Percentiles rank a stretch among this genome's conserved stretches.
These are phyloP conservation scores for Lucifuga dentata DNA, from an alignment of 2,113 vertebrate genomes.

Conservation along the genomic window DNA sequence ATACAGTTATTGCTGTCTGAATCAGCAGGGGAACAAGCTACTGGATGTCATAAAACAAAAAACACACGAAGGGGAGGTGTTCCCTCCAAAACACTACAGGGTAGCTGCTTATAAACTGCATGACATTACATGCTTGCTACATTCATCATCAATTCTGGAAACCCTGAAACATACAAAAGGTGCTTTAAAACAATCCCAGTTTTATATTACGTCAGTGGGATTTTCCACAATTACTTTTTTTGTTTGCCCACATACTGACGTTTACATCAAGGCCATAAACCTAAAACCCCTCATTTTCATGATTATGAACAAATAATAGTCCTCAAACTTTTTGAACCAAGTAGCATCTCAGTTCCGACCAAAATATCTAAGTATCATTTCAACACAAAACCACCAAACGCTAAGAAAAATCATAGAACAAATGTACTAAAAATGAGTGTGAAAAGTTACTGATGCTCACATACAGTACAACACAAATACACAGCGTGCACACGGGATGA, in stretches of 20 bases:
- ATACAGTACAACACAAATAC: no score
- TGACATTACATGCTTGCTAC: slow-evolving; percentile 67
- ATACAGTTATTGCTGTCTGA: slow-evolving; percentile 59
- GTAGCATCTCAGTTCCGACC: no score
- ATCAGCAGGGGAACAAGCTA: slow-evolving; percentile 75
- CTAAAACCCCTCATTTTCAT: not conserved
- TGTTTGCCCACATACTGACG: not conserved
- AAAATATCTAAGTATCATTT: no score
- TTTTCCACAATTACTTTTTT: slow-evolving; percentile 37
- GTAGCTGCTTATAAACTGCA: slow-evolving; percentile 69
- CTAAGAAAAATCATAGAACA: no score
- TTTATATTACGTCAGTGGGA: not conserved
- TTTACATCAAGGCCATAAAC: slow-evolving; percentile 1
- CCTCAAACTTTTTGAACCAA: no score
- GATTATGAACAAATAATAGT: not conserved
- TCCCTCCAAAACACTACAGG: slow-evolving; percentile 60
- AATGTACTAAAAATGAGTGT: no score
- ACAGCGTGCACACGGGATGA: no score
- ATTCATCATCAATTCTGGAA: slow-evolving; percentile 55
- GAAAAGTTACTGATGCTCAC: no score
- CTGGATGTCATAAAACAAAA: slow-evolving; percentile 76
- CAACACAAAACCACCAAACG: no score
- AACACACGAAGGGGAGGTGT: slow-evolving; percentile 62
- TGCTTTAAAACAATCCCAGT: slow-evolving; percentile 41
- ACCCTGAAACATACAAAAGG: slow-evolving; percentile 26